Base-by-base conservation (phyloP, 2,797 vertebrate genomes). In the Syngnathus rostellatus region DNA sequence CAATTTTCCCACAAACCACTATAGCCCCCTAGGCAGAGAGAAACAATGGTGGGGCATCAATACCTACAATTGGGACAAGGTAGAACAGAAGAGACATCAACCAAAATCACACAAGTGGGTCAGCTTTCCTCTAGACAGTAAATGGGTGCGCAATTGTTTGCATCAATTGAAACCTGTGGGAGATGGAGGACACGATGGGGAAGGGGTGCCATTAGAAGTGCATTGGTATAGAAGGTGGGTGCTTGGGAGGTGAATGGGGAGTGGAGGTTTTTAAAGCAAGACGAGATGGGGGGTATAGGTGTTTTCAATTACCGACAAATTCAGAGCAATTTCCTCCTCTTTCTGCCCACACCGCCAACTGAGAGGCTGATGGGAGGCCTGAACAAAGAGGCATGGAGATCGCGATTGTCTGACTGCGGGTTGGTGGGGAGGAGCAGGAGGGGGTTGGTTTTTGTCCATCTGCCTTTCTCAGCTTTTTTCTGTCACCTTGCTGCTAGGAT, bases 301-400 rank as follows among this genome's bases (percentile, higher is more conserved):
- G 81, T 89, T 91, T 92, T 91, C 88, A 91, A 91, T 90, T 90
- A 91, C 82, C 67, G 67, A 62, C 83, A 84, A 87, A 91, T 91
- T 88, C 82, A 72, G 71, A 81, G 87, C 89, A 90, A 91, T 91
- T 91, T 91, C 87, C 87, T 88, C 80, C 78, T 79, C 80, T 89
- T 85, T 89, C 86, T 75, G 83, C 76, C 72, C 77, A 68, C 86
- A 80, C 83, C 85, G 58, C 91, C 88, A 74, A 75, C 88, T 83
- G 90, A 0, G 89, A 86, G 77, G 79, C 83, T 90, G 90, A 91
- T 91, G 83, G 89, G 78, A 84, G 89, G 79, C 65, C 80, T 66
- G 83, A 82, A 88, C 83, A 87, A 87, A 80, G 83, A 82, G 84
- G 83, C 73, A 74, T 77, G 77, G 76, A 84, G 82, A 81, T 81